These are phyloP conservation scores for Heloderma charlesbogerti DNA, from an alignment of 2,113 vertebrate species.

Conservation along the genomic window DNA sequence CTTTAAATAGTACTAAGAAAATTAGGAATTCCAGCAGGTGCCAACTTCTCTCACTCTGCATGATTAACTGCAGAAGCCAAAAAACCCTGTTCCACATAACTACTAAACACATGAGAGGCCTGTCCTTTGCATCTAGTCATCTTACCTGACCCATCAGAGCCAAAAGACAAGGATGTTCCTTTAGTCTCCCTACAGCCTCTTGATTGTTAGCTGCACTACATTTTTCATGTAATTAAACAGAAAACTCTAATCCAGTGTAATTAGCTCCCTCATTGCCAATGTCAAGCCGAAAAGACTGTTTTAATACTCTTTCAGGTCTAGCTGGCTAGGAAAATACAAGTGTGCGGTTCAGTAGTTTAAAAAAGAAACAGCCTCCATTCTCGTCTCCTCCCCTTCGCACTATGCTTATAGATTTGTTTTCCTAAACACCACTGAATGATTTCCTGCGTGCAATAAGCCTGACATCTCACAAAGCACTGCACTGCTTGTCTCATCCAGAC, in stretches of 20 bases:
- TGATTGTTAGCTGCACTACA: constrained; percentile 71
- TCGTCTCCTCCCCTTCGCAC: constrained; percentile 17
- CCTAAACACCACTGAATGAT: neutral
- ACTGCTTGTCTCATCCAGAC: neutral
- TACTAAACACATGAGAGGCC: neutral
- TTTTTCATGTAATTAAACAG: constrained; percentile 83
- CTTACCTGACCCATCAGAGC: constrained; percentile 51
- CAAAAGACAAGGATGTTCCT: constrained; percentile 63
- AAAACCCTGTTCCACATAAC: neutral
- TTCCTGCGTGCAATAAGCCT: neutral
- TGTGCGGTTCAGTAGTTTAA: constrained; percentile 51
- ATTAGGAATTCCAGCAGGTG: neutral
- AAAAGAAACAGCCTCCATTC: constrained; percentile 15
- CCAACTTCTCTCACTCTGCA: neutral
- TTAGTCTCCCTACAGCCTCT: constrained; percentile 72
- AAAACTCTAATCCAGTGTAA: constrained; percentile 82
- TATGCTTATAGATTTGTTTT: neutral
- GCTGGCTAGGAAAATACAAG: constrained; percentile 76
- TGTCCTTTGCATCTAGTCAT: neutral
- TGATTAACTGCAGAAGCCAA: neutral
- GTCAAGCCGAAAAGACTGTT: constrained; percentile 75
- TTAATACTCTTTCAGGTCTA: constrained; percentile 77
- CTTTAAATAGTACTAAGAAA: neutral
- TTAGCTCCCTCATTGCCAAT: constrained; percentile 81
- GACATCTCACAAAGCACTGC: neutral